A percentile compares a stretch with the other conserved stretches of the same genome.
phyloP scores from a whole-genome alignment of 1,140 invertebrate species.

The Leucophenga varia region DNA sequence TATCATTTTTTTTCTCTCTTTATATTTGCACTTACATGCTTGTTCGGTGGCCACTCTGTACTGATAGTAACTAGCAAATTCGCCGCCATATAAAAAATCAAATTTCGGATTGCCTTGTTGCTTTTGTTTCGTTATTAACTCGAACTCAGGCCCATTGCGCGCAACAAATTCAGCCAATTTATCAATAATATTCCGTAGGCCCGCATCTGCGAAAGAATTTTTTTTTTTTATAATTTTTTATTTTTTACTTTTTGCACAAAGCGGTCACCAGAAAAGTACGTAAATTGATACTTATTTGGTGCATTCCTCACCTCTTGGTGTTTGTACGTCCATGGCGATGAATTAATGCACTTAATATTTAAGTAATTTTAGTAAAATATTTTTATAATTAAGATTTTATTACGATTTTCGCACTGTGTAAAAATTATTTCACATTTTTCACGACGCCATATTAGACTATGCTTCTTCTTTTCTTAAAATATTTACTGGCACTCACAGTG shows the following conservation, averaged over 20 bases:
- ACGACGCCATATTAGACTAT: too few species aligned
- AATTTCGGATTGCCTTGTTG: slow-evolving; percentile 97
- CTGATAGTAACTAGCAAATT: slow-evolving; percentile 94
- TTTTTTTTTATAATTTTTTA: too few species aligned
- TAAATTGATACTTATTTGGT: slow-evolving; percentile 3
- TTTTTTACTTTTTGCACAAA: too few species aligned
- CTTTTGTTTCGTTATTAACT: slow-evolving; percentile 97
- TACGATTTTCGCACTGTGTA: too few species aligned
- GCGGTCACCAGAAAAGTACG: slow-evolving; percentile 5
- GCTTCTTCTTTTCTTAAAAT: too few species aligned
- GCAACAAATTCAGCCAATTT: slow-evolving; percentile 98
- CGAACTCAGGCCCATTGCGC: slow-evolving; percentile 97
- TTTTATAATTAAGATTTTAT: too few species aligned
- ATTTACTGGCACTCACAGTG: too few species aligned
- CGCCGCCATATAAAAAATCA: slow-evolving; percentile 94
- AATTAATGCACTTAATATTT: too few species aligned
- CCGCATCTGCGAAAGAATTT: slow-evolving; percentile 30
- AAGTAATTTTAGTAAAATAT: too few species aligned
- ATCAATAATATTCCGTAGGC: slow-evolving; percentile 86
- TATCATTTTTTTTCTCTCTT: neutral
- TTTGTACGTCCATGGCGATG: slow-evolving; percentile 44
- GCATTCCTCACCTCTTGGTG: slow-evolving; percentile 26
- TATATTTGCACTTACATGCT: slow-evolving; percentile 29
- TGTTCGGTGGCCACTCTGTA: slow-evolving; percentile 70
- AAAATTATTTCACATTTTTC: too few species aligned